phyloP scores from a whole-genome alignment of 2,797 vertebrate genomes.

The Sebastiscus tertius region DNA sequence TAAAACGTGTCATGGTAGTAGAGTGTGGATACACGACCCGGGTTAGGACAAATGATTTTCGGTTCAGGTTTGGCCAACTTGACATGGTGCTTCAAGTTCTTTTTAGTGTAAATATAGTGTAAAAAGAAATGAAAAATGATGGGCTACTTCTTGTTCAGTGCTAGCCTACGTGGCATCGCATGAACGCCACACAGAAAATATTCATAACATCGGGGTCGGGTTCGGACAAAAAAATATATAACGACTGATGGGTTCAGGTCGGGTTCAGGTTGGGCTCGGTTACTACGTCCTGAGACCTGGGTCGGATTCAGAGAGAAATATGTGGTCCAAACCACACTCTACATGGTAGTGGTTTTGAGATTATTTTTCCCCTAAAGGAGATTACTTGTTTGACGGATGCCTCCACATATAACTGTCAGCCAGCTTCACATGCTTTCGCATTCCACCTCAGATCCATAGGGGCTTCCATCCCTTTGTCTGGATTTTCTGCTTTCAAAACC shows the following conservation, averaged over 20 bases:
- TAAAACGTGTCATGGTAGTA: neutral
- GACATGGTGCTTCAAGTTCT: neutral
- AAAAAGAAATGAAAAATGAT: neutral
- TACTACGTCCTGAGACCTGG: neutral
- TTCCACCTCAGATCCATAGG: neutral
- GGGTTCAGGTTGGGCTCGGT: neutral
- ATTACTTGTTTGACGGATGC: neutral
- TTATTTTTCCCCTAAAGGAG: neutral
- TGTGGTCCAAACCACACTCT: neutral
- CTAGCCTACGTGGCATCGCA: neutral
- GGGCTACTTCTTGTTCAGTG: neutral
- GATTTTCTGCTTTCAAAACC: neutral
- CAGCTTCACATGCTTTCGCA: neutral
- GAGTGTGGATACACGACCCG: neutral
- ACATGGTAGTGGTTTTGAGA: neutral
- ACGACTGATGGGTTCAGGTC: no score
- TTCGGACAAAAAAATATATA: accelerated
- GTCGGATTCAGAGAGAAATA: neutral
- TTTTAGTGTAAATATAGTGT: neutral
- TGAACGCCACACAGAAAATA: neutral
- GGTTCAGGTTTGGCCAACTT: neutral
- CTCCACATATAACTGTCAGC: neutral
- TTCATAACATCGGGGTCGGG: neutral
- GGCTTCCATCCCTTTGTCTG: neutral
- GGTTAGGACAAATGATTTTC: neutral